Percentiles rank a stretch among this genome's conserved stretches.
These are phyloP conservation scores for Unio pictorum DNA, from an alignment of 2,888 invertebrate species.

Conservation along the genomic window DNA sequence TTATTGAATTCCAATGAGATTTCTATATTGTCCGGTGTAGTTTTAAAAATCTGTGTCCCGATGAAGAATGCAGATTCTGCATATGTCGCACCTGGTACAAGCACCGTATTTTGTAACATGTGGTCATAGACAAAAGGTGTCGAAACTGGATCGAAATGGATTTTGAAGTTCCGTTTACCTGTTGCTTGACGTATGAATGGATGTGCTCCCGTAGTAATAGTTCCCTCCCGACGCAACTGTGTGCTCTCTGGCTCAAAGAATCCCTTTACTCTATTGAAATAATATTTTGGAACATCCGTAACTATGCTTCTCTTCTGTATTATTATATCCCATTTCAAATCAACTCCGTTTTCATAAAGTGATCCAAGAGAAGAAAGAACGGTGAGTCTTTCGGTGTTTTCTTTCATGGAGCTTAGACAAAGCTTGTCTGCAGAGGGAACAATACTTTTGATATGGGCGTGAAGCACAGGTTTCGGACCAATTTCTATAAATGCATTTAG, in stretches of 20 bases:
- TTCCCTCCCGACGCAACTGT: constrained; percentile 13
- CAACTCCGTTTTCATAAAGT: constrained; percentile 27
- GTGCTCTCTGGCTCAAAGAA: constrained; percentile 24
- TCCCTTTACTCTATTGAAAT: constrained; percentile 30
- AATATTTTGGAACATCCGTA: constrained; percentile 38
- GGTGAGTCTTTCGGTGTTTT: constrained; percentile 16
- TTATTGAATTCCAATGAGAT: background rate
- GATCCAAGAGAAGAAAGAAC: constrained; percentile 20
- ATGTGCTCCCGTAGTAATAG: background rate
- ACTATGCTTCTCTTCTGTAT: constrained; percentile 12
- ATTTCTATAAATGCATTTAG: constrained; percentile 54
- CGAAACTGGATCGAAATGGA: constrained; percentile 16
- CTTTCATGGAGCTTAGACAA: constrained; percentile 26
- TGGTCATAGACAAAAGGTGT: constrained; percentile 45
- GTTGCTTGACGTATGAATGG: constrained; percentile 9
- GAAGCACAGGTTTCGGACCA: constrained; percentile 51
- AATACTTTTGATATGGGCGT: constrained; percentile 34
- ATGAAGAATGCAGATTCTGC: constrained; percentile 36
- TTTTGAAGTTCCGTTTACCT: constrained; percentile 8
- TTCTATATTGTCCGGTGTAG: background rate
- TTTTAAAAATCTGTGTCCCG: constrained; percentile 4
- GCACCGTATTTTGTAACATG: constrained; percentile 13
- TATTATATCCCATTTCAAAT: constrained; percentile 24
- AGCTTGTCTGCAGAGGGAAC: constrained; percentile 19
- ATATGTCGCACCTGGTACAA: constrained; percentile 42